phyloP scores from a whole-genome alignment of 2,888 invertebrate species.

The Gibbula magus region DNA sequence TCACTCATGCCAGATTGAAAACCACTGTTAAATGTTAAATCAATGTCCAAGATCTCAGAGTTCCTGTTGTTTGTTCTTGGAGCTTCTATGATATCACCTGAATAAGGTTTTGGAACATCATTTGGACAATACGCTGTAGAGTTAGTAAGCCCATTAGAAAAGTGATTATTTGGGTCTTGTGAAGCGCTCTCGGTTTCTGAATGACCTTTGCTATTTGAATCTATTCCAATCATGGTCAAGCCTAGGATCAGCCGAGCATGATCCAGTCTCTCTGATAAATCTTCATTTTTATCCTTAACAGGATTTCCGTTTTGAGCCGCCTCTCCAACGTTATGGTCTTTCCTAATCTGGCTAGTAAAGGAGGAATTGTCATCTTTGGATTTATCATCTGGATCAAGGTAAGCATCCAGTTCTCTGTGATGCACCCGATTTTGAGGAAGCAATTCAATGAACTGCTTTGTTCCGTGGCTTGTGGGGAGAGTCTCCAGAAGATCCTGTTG shows the following conservation, averaged over 20 bases:
- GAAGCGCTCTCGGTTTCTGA: background rate
- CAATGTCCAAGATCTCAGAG: too few species aligned
- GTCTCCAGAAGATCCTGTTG: background rate
- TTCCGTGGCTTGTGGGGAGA: background rate
- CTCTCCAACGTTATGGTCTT: too few species aligned
- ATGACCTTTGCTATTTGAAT: background rate
- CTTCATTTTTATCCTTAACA: background rate
- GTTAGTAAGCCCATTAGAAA: background rate
- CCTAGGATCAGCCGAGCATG: constrained; percentile 7
- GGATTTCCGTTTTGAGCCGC: too few species aligned
- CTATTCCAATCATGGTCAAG: background rate
- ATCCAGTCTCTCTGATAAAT: background rate
- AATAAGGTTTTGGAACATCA: background rate
- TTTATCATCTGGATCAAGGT: background rate
- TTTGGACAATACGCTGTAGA: background rate
- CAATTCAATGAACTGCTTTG: background rate
- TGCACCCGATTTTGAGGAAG: background rate
- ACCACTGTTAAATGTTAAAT: too few species aligned
- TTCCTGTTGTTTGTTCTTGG: background rate
- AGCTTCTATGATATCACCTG: too few species aligned
- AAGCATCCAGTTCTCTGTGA: constrained; percentile 9
- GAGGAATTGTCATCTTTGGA: background rate
- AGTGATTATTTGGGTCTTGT: too few species aligned
- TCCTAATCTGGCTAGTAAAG: too few species aligned
- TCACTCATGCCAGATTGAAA: background rate